These are phyloP conservation scores for Pogonomyrmex barbatus DNA, from an alignment of 1,140 invertebrate genomes.

Conservation along the genomic window DNA sequence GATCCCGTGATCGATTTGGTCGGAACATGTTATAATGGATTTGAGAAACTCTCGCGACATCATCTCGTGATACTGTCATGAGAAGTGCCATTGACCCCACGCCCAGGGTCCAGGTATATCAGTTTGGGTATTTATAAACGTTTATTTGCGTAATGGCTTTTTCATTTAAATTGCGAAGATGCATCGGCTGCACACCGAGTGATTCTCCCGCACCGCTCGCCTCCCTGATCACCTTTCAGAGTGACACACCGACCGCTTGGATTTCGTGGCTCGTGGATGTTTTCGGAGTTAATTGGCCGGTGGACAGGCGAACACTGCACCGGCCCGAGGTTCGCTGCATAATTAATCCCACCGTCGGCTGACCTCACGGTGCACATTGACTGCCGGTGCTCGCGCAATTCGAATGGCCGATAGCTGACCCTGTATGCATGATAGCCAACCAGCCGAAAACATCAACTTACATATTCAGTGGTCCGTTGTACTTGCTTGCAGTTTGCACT, in stretches of 20 bases:
- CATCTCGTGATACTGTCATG: neutral
- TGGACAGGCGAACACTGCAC: constrained; percentile 66
- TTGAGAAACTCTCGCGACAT: neutral
- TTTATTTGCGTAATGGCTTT: constrained; percentile 55
- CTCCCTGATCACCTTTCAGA: constrained; percentile 4
- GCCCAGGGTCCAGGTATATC: neutral
- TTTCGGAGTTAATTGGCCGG: constrained; percentile 81
- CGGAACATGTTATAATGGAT: neutral
- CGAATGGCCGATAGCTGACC: constrained; percentile 61
- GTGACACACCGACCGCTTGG: constrained; percentile 55
- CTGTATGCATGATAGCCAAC: constrained; percentile 42
- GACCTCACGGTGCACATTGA: constrained; percentile 75
- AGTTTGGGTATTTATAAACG: constrained; percentile 47
- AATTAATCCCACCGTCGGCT: constrained; percentile 81
- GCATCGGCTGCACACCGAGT: neutral
- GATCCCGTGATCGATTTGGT: constrained; percentile 5
- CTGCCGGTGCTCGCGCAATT: constrained; percentile 64
- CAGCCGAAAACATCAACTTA: constrained; percentile 59
- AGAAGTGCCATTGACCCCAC: constrained; percentile 34
- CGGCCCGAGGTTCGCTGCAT: constrained; percentile 77
- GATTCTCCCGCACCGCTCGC: neutral
- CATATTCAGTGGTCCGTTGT: constrained; percentile 42
- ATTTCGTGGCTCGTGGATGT: constrained; percentile 76
- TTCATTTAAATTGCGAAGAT: constrained; percentile 55
- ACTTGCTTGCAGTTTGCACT: constrained; percentile 49